A percentile compares a stretch with the other conserved stretches of the same genome.
Evolutionary conservation across 2,113 vertebrate species (phyloP).

Genomic region (Ramphastos sulfuratus): DNA sequence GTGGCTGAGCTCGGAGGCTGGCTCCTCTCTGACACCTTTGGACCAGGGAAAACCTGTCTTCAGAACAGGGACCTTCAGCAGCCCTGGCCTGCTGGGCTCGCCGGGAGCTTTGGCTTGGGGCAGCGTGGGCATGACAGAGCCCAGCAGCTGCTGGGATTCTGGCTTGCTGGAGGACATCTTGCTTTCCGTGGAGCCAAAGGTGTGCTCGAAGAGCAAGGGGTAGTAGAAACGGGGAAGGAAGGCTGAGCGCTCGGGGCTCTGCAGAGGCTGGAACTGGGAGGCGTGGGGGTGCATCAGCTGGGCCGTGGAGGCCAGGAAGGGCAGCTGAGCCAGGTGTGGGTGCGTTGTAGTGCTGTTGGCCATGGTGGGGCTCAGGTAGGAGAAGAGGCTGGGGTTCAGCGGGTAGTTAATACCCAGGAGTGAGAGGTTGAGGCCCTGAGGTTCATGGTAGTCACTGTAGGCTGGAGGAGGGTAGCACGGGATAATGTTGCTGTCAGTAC

Average conservation of each 20-base stretch:
- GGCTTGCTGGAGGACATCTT: constrained; percentile 74
- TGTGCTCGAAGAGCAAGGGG: constrained; percentile 89
- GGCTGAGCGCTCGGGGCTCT: constrained; percentile 75
- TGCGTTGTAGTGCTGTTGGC: constrained; percentile 70
- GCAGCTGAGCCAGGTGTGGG: constrained; percentile 82
- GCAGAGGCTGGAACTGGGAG: constrained; percentile 73
- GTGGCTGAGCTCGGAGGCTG: background rate
- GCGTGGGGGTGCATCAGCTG: constrained; percentile 84
- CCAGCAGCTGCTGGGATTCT: constrained; percentile 59
- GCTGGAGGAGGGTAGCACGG: constrained; percentile 88
- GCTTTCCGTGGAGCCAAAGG: constrained; percentile 66
- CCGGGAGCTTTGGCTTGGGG: constrained; percentile 61
- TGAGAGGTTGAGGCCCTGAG: constrained; percentile 88
- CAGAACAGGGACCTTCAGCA: constrained; percentile 83
- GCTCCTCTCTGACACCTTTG: constrained; percentile 60
- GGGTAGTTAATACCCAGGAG: constrained; percentile 91
- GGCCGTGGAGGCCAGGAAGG: constrained; percentile 86
- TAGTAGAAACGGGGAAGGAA: constrained; percentile 89
- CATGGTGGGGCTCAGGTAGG: constrained; percentile 87
- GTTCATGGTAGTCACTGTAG: constrained; percentile 84
- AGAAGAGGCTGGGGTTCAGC: constrained; percentile 86
- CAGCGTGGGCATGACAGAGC: background rate
- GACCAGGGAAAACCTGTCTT: constrained; percentile 69
- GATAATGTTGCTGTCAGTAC: constrained; percentile 72
- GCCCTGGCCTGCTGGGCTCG: constrained; percentile 76